Evolutionary conservation across 2,797 vertebrate genomes (phyloP).

Genomic region (Macrochelys suwanniensis): DNA sequence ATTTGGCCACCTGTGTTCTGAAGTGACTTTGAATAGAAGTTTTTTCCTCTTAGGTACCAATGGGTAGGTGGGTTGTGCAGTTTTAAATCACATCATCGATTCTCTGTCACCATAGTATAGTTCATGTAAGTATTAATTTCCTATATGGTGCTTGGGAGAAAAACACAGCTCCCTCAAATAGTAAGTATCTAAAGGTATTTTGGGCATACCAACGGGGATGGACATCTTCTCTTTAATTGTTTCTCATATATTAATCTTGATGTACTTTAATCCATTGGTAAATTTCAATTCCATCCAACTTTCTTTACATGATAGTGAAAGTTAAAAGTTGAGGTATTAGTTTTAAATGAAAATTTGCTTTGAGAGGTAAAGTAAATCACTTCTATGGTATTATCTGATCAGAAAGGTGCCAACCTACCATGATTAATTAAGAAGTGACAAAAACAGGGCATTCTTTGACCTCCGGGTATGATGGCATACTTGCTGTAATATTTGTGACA

Average conservation of each 20-base stretch:
- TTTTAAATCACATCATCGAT: background rate
- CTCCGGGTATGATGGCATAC: background rate
- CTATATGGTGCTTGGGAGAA: background rate
- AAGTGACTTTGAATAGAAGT: background rate
- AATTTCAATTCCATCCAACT: background rate
- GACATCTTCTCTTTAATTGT: background rate
- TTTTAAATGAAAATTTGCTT: slow-evolving; percentile 4
- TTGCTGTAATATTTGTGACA: slow-evolving; percentile 5
- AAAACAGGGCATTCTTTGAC: slow-evolving; percentile 11
- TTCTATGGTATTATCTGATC: background rate
- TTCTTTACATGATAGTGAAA: background rate
- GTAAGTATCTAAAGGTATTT: background rate
- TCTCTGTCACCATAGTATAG: background rate
- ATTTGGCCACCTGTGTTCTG: background rate
- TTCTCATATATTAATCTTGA: background rate
- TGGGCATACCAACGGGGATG: background rate
- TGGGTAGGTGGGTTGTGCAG: background rate
- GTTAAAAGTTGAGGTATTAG: slow-evolving; percentile 14
- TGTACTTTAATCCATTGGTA: background rate
- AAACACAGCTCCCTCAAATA: background rate
- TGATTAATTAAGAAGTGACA: slow-evolving; percentile 28
- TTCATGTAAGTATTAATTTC: background rate
- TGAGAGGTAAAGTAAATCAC: slow-evolving; percentile 1
- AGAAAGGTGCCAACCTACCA: background rate
- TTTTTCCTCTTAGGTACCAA: background rate